Evolutionary conservation across 2,797 vertebrate species (phyloP), one percentile per base, ranked within the genome.

Genomic region (Ficedula albicollis): DNA sequence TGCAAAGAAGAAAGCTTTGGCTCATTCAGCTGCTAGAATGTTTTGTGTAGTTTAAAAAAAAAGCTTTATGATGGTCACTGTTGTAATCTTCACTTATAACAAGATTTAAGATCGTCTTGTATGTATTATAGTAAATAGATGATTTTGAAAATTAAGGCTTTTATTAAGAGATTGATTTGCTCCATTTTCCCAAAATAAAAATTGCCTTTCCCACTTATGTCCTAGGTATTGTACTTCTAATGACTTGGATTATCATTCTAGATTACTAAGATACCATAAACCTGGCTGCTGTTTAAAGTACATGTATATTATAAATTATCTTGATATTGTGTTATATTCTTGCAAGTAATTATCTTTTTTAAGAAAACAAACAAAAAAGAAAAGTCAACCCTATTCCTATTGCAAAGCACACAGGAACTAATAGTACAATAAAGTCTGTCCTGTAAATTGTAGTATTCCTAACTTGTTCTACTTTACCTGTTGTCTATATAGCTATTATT

Each of bases 101-200:
- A 98, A 98, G 98, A 98, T 97, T 97, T 98, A 98, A 98, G 98
- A 96, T 98, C 98, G 97, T 98, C 98, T 97, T 96, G 98, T 98
- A 98, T 98, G 98, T 99, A 98, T 98, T 98, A 98, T 98, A 99
- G 98, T 99, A 98, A 99, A 98, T 99, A 99, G 98, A 99, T 98
- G 97, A 98, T 99, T 99, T 99, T 98, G 98, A 99, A 98, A 98
- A 98, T 98, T 97, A 97, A 98, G 97, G 86, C 95, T 98, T 97
- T 95, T 97, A 98, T 96, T 97, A 98, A 98, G 95, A 98, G 97
- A 98, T 98, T 98, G 97, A 98, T 98, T 98, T 98, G 97, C 98
- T 98, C 97, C 96, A 97, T 98, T 98, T 98, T 97, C 96, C 94
- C 96, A 95, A 98, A 99, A 98, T 98, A 98, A 98, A 98, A 98